Evolutionary conservation across 2,797 vertebrate genomes (phyloP).

Genomic region (Lepus oiostolus): DNA sequence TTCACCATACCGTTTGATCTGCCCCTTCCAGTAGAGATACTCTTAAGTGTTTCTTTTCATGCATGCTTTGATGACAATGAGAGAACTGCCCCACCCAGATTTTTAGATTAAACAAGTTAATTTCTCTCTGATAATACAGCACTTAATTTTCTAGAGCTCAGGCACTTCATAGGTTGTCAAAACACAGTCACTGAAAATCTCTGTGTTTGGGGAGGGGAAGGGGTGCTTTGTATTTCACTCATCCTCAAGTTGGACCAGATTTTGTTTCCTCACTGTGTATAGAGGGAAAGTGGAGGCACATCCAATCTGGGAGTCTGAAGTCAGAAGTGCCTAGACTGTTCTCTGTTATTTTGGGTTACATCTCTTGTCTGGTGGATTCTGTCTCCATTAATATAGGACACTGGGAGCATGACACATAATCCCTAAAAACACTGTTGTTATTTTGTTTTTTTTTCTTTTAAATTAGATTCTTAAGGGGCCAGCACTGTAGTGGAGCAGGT

Average conservation of each 20-base stretch:
- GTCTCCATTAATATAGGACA: not conserved
- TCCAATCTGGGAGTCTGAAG: not conserved
- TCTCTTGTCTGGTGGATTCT: not conserved
- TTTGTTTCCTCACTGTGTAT: not conserved
- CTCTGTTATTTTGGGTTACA: not conserved
- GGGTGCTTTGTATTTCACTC: conserved; percentile 15
- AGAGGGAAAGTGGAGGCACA: not conserved
- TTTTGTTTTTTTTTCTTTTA: not conserved
- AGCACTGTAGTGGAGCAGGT: too few relatives aligned
- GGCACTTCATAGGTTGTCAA: conserved; percentile 15
- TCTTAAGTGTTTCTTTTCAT: conserved; percentile 41
- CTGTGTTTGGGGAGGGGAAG: not conserved
- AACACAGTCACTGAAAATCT: conserved; percentile 2
- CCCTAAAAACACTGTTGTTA: not conserved
- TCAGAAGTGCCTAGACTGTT: not conserved
- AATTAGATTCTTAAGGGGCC: too few relatives aligned
- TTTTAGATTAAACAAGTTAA: not conserved
- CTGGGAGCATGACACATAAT: not conserved
- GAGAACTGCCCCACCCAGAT: conserved; percentile 3
- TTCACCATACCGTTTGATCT: not conserved
- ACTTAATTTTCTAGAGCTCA: conserved; percentile 24
- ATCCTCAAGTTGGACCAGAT: not conserved
- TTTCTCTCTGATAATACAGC: not conserved
- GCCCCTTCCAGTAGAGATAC: not conserved
- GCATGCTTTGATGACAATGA: not conserved